Percentiles rank a stretch among this genome's conserved stretches.
Conservation (phyloP, 2,797 vertebrate genomes). For the Lemur catta region DNA sequence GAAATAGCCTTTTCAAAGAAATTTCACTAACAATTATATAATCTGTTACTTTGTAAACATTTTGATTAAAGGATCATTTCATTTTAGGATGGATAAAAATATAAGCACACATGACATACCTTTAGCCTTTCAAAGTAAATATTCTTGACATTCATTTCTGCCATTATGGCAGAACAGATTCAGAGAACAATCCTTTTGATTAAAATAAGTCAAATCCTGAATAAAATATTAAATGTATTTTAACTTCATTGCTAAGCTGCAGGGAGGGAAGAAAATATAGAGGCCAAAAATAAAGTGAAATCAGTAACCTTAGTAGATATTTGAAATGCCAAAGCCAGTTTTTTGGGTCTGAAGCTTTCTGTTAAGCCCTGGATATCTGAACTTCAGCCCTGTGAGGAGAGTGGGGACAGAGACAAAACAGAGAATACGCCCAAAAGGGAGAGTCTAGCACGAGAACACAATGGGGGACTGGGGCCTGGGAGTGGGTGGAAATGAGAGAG, state of each 20-base stretch:
- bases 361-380: not conserved
- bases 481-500: too few relatives aligned
- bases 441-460: not conserved
- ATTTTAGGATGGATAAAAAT: not conserved
- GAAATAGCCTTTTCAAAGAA: not conserved
- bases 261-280: not conserved
- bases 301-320: not conserved
- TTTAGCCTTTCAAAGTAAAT: slow-evolving; percentile 72
- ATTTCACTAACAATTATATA: not conserved
- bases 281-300: slow-evolving; percentile 64
- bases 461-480: too few relatives aligned
- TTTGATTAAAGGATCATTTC: slow-evolving; percentile 19
- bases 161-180: not conserved
- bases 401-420: not conserved
- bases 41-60: slow-evolving; percentile 3
- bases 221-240: slow-evolving; percentile 37
- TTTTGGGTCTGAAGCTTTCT: not conserved
- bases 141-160: slow-evolving; percentile 66
- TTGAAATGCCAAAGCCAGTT: not conserved
- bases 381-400: not conserved
- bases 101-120: slow-evolving; percentile 39
- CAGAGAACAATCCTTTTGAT: slow-evolving; percentile 26
- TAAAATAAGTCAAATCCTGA: slow-evolving; percentile 40
- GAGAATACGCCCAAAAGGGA: not conserved
- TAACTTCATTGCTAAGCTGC: slow-evolving; percentile 28